These are phyloP conservation scores for Silurus lanzhouensis DNA, from an alignment of 2,797 vertebrate genomes.

Conservation along the genomic window DNA sequence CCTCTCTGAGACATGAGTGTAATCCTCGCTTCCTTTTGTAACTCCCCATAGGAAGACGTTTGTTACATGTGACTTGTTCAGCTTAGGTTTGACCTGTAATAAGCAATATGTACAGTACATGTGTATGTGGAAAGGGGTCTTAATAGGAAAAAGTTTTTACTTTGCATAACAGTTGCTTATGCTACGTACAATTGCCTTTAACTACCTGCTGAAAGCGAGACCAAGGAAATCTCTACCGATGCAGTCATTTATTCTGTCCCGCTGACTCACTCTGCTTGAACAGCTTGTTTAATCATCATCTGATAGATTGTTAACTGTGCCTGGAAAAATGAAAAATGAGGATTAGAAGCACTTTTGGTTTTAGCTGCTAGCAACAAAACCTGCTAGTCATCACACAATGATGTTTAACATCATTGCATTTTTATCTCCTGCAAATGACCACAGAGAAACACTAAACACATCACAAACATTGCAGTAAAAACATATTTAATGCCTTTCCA, in stretches of 20 bases:
- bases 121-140: not conserved
- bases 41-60: not conserved
- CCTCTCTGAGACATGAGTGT: not conserved
- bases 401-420: not conserved
- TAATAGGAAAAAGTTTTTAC: not conserved
- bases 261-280: not conserved
- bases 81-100: not conserved
- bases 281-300: not conserved
- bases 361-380: not conserved
- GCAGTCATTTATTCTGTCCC: not conserved
- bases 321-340: not conserved
- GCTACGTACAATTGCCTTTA: too few relatives aligned
- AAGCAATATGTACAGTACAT: slow-evolving; percentile 7
- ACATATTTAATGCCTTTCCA: not conserved
- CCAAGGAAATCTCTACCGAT: not conserved
- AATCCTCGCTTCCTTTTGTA: slow-evolving; percentile 10
- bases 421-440: not conserved
- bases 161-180: not conserved
- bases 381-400: not conserved
- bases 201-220: not conserved
- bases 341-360: not conserved
- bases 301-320: not conserved
- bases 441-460: not conserved
- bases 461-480: not conserved
- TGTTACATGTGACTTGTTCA: slow-evolving; percentile 7